Evolutionary conservation across 1,140 invertebrate genomes (phyloP), one percentile per base, ranked within the genome.

Genomic region (Danaus plexippus): DNA sequence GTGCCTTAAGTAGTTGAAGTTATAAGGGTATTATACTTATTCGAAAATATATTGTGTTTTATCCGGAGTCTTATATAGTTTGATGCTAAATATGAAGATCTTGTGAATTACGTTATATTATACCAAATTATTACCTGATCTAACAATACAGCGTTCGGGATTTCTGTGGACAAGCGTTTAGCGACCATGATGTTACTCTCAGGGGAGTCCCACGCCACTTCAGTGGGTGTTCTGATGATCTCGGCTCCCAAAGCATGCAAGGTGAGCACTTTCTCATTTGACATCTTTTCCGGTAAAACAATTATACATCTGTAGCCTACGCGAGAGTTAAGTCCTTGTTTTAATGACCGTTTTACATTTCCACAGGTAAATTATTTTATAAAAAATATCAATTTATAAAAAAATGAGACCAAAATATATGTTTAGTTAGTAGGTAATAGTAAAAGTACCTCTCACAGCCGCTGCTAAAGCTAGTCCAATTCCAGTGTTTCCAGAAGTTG

Each of bases 211-310:
- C 93, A 99, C 0, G 92, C 89, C 0, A 96, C 97, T 77, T 95
- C 93, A 2, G 96, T 99, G 22, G 97, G 97, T 0, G 98, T 99
- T 44, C 98, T 89, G 11, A 99, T 92, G 59, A 99, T 98, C 87
- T 98, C 93, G 10, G 98, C 97, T 6, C 98, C 98, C 5, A 99
- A 88, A 4, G 95, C 95, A 63, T 90, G 88, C 32, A 99, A 79
- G 0, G 95, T 93, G 49, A 91, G 90, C 9, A 97, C 96, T 90
- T 99, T 99, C 88, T 99, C 98, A 85, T 96, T 94, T 13, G 96
- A 98, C 97, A 99, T 99, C 88, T 99, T 99, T 73, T 99, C 96
- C 1, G 98, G 97, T 93, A 99, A 96, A 0, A 99, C 97, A 81
- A 99, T 99, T 44, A 99, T 94, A 82, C 98, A 99, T 59, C 92